Conservation (phyloP, 1,140 invertebrate genomes). For the Drosophila tristis region DNA sequence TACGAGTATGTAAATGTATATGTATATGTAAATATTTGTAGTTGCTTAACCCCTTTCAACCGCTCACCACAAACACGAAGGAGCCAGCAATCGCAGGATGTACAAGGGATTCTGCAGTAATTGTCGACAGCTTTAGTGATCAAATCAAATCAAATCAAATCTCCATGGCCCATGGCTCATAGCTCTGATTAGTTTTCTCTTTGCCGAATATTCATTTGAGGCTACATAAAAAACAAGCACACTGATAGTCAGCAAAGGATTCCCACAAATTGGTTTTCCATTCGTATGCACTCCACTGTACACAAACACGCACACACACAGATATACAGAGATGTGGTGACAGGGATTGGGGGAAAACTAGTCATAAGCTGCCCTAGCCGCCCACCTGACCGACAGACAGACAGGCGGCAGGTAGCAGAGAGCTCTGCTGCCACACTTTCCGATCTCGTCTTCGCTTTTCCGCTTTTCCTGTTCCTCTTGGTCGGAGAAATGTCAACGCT, state of each 20-base stretch:
- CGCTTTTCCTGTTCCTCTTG: neutral
- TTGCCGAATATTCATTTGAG: neutral
- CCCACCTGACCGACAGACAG: no score
- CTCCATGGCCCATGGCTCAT: neutral
- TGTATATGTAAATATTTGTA: no score
- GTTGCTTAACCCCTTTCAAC: no score
- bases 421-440: slow-evolving; percentile 1
- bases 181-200: slow-evolving; percentile 11
- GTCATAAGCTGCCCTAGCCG: neutral
- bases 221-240: no score
- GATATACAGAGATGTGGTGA: neutral
- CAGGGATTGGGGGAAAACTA: no score
- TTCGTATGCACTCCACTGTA: slow-evolving; percentile 26
- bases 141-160: slow-evolving; percentile 29
- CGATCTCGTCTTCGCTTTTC: neutral
- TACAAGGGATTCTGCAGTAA: neutral
- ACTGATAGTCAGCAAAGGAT: slow-evolving; percentile 16
- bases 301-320: neutral
- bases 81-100: no score
- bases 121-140: slow-evolving; percentile 11
- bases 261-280: slow-evolving; percentile 39
- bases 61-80: no score
- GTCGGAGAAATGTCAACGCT: slow-evolving; percentile 41
- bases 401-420: no score
- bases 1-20: no score